Evolutionary conservation across 2,113 vertebrate genomes (phyloP).

Genomic region (Gymnorhina tibicen): DNA sequence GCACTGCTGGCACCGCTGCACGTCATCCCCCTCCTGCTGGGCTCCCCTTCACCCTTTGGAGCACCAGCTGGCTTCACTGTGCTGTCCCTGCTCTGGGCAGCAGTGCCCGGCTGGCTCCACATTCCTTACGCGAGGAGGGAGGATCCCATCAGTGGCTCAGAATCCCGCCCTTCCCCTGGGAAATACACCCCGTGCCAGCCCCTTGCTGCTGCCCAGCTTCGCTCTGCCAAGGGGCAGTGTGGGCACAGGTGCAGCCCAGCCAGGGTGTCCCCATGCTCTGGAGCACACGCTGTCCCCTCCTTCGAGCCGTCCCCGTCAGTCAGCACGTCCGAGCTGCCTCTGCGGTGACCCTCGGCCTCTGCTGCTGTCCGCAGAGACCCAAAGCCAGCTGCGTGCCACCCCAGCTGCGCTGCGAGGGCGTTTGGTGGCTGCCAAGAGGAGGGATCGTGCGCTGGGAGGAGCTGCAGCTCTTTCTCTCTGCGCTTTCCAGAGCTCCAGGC

Average conservation of each 20-base stretch:
- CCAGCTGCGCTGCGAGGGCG: neutral
- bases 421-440: neutral
- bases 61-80: neutral
- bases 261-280: neutral
- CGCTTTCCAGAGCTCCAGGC: neutral
- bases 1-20: neutral
- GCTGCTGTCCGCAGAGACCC: neutral
- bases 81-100: neutral
- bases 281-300: neutral
- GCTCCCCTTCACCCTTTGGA: neutral
- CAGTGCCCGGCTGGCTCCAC: neutral
- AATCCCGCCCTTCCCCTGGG: neutral
- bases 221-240: neutral
- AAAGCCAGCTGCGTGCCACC: neutral
- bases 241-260: neutral
- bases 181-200: accelerated
- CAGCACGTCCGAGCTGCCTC: neutral
- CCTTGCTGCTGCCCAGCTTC: neutral
- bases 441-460: neutral
- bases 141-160: neutral
- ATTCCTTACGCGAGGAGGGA: neutral
- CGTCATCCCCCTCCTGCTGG: neutral
- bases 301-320: neutral
- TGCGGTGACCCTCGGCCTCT: neutral
- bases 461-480: neutral